Base-by-base conservation (phyloP, 2,888 invertebrate genomes). In the Eueremaeus valkanovi region DNA sequence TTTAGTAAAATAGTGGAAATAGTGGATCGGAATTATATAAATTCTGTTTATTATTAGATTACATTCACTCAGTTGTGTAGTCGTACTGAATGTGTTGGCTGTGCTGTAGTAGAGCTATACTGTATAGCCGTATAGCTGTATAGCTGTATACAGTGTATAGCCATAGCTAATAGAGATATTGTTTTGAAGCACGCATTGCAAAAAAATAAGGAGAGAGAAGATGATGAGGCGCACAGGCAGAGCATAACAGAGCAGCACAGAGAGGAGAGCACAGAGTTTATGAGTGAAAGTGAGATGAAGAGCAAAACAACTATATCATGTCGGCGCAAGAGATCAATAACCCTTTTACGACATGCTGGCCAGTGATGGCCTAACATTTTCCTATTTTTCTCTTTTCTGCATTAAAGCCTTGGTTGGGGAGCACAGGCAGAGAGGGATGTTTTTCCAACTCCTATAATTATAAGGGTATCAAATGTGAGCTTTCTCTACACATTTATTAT, bases 11-110 rank as follows among this genome's bases (percentile, higher is more conserved):
- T 51, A 51, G 18, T 51, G 51, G n/a, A 51, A 51, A 51, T 51
- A 51, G 51, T 51, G 51, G 21, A 51, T 51, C 51, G 18, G 51
- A 51, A 51, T 51, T 51, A 51, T 18, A 51, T 51, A 18, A n/a
- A 51, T 51, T 51, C 51, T 51, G n/a, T 51, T 51, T 51, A 51
- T 51, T 51, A 51, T 51, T 51, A 51, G 51, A 51, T 51, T 51
- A 51, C 18, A n/a, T n/a, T n/a, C n/a, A n/a, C n/a, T n/a, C n/a
- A n/a, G n/a, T n/a, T n/a, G n/a, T n/a, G n/a, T n/a, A n/a, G n/a
- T n/a, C n/a, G n/a, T n/a, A n/a, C n/a, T n/a, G n/a, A n/a, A n/a
- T n/a, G n/a, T n/a, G n/a, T n/a, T n/a, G n/a, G n/a, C n/a, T n/a
- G n/a, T n/a, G n/a, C n/a, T n/a, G n/a, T n/a, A n/a, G n/a, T n/a